These are phyloP conservation scores for Charaxes varanes DNA, from an alignment of 1,140 invertebrate species.

Conservation along the genomic window DNA sequence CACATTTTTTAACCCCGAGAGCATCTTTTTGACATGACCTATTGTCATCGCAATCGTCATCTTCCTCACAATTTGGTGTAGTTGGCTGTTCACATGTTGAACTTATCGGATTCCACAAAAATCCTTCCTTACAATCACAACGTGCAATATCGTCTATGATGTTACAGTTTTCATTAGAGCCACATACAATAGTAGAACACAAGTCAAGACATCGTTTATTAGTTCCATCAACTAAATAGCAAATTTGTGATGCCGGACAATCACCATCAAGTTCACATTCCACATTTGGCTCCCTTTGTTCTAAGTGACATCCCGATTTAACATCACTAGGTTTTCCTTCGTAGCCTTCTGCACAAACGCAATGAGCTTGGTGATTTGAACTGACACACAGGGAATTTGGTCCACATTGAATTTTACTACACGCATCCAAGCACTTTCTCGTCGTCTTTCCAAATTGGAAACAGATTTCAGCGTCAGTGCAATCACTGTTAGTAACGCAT, in stretches of 20 bases:
- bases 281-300: slow-evolving; percentile 72
- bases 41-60: slow-evolving; percentile 81
- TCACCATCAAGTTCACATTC: slow-evolving; percentile 82
- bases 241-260: slow-evolving; percentile 79
- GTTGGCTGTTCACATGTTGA: slow-evolving; percentile 89
- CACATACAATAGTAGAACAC: slow-evolving; percentile 86
- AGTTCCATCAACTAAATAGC: slow-evolving; percentile 75
- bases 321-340: slow-evolving; percentile 87
- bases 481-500: slow-evolving; percentile 87
- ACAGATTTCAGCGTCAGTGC: slow-evolving; percentile 87
- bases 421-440: slow-evolving; percentile 89
- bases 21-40: slow-evolving; percentile 86
- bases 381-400: slow-evolving; percentile 91
- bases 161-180: slow-evolving; percentile 86
- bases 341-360: slow-evolving; percentile 88
- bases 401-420: slow-evolving; percentile 90
- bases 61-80: slow-evolving; percentile 84
- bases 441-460: slow-evolving; percentile 85
- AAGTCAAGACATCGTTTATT: slow-evolving; percentile 82
- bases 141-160: slow-evolving; percentile 79
- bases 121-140: slow-evolving; percentile 85
- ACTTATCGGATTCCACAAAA: slow-evolving; percentile 86
- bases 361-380: slow-evolving; percentile 87
- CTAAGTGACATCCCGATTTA: slow-evolving; percentile 82
- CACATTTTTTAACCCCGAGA: slow-evolving; percentile 89